These are phyloP conservation scores for Antedon mediterranea DNA, from an alignment of 53 echinoderm and acorn worm species.

Conservation along the genomic window DNA sequence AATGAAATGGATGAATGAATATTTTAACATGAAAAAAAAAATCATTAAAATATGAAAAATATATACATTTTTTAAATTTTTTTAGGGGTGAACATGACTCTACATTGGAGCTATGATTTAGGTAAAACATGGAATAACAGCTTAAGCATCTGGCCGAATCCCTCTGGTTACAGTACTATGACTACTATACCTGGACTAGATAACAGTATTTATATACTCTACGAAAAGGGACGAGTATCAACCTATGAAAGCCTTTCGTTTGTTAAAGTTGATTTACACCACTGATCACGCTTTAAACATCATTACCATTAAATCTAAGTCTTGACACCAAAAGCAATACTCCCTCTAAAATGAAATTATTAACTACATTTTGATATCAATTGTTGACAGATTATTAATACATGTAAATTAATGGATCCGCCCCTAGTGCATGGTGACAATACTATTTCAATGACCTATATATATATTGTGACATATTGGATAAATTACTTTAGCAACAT, in stretches of 20 bases:
- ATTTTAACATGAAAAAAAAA: too few relatives aligned
- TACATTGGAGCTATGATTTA: slow-evolving; percentile 66
- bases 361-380: too few relatives aligned
- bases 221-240: slow-evolving; percentile 39
- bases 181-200: slow-evolving; percentile 26
- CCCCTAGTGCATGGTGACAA: too few relatives aligned
- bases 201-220: slow-evolving; percentile 34
- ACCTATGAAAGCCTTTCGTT: slow-evolving; percentile 17
- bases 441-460: too few relatives aligned
- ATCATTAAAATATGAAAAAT: not conserved
- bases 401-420: too few relatives aligned
- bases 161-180: slow-evolving; percentile 61
- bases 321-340: too few relatives aligned
- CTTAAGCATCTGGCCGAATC: slow-evolving; percentile 29
- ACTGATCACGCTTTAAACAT: not conserved
- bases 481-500: too few relatives aligned
- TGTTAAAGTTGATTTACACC: slow-evolving; percentile 10
- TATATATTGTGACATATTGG: too few relatives aligned
- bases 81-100: slow-evolving; percentile 45
- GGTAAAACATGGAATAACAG: slow-evolving; percentile 52
- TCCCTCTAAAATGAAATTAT: too few relatives aligned
- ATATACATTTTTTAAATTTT: slow-evolving; percentile 2
- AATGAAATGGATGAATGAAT: too few relatives aligned
- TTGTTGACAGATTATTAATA: too few relatives aligned
- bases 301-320: too few relatives aligned